phyloP scores from a whole-genome alignment of 1,140 invertebrate genomes.

The Gonatopus flavifemur region DNA sequence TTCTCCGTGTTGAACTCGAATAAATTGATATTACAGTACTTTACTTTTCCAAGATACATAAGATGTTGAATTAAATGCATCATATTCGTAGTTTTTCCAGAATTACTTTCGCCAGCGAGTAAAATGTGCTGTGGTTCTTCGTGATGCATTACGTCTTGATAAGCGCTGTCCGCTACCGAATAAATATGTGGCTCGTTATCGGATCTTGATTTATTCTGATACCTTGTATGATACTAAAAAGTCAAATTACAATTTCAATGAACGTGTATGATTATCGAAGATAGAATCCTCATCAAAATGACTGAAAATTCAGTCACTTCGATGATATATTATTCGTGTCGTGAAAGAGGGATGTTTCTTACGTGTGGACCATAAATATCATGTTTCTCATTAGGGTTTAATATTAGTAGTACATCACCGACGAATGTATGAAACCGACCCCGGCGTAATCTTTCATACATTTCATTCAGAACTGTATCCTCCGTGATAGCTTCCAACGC shows the following conservation, averaged over 20 bases:
- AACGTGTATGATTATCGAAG: no score
- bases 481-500: constrained; percentile 78
- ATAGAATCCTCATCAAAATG: background rate
- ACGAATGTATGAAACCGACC: constrained; percentile 83
- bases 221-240: constrained; percentile 75
- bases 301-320: no score
- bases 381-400: constrained; percentile 80
- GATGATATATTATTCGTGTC: no score
- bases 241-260: background rate
- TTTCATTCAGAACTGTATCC: constrained; percentile 73
- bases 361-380: constrained; percentile 72
- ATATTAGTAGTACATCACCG: constrained; percentile 83
- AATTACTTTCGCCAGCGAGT: constrained; percentile 80
- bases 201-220: constrained; percentile 81
- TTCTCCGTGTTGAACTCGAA: no score
- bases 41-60: constrained; percentile 66
- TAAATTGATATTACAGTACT: no score
- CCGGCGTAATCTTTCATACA: constrained; percentile 70
- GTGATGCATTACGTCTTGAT: constrained; percentile 82
- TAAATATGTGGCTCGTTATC: constrained; percentile 91
- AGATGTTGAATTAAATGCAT: constrained; percentile 75
- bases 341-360: constrained; percentile 39
- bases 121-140: constrained; percentile 80
- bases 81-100: constrained; percentile 81
- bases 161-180: constrained; percentile 82